Percentiles rank a stretch among this genome's conserved stretches.
Conservation (phyloP, 53 echinoderm and acorn worm species). For the Paracentrotus lividus region DNA sequence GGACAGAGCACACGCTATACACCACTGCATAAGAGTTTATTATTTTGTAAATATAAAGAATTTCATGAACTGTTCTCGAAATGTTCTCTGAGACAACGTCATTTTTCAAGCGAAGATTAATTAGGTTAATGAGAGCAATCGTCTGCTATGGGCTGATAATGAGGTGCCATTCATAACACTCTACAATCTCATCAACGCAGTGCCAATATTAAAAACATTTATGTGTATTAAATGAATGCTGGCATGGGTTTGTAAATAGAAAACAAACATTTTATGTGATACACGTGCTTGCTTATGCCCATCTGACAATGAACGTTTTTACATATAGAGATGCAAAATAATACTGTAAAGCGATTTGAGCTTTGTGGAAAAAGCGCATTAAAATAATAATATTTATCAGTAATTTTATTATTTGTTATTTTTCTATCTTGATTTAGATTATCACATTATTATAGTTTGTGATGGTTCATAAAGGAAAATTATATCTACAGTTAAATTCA, state of each 20-base stretch:
- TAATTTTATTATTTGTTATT: too few species aligned
- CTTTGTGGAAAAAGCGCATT: too few species aligned
- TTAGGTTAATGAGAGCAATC: conserved; percentile 6
- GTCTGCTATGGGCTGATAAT: neutral
- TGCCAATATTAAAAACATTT: neutral
- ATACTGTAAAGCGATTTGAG: too few species aligned
- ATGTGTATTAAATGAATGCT: neutral
- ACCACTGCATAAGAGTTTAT: too few species aligned
- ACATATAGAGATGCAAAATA: neutral
- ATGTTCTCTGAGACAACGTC: neutral
- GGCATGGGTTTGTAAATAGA: neutral
- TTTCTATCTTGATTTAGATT: too few species aligned
- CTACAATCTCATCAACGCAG: neutral
- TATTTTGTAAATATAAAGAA: too few species aligned
- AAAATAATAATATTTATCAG: too few species aligned
- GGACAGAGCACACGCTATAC: too few species aligned
- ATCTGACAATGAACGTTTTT: neutral
- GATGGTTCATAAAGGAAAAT: too few species aligned
- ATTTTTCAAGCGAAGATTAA: neutral
- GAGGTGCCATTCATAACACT: neutral
- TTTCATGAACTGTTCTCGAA: neutral
- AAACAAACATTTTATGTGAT: neutral
- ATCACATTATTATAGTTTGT: too few species aligned
- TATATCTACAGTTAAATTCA: too few species aligned
- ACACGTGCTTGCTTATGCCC: neutral